Base-by-base conservation (phyloP, 2,113 vertebrate genomes). In the Smithornis capensis region DNA sequence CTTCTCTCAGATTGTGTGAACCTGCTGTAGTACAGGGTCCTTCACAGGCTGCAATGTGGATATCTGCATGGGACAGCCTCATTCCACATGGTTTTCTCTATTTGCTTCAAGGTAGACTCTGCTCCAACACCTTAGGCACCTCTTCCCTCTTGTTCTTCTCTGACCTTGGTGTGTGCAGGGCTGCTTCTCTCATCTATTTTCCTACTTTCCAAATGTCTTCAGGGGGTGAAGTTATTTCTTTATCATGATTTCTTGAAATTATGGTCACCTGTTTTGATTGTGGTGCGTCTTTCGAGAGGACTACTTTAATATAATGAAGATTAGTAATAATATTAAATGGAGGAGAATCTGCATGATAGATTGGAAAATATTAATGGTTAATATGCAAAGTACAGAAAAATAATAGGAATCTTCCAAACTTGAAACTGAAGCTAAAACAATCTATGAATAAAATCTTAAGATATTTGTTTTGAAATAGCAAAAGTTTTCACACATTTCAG, bases 51-150 rank as follows among this genome's bases (percentile, higher is more conserved):
- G 57, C n/a, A 33, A 4, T 4, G 22, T 45, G 23, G 14, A 15
- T 56, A 17, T 52, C 29, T 78, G 38, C 23, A 50, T 0, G 11
- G 12, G 7, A 31, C 42, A 89, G 19, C 14, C 14, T 86, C 19
- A 12, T 27, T 38, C 7, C 3, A 19, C 6, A 3, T 4, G 14
- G 15, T 33, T 53, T 83, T 52, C 24, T 62, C 11, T 40, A 42
- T 0, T 6, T 23, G 5, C 33, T 75, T 40, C 47, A 56, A 56
- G 9, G 38, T 4, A 52, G 7, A 35, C 37, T 47, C 22, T 69
- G 6, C 28, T 76, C 8, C 0, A 1, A 52, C 5, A 14, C 19
- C 28, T 73, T 35, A 19, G 37, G 6, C 18, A 44, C 11, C 31
- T 68, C 44, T 6, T 83, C 9, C 11, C 4, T 1, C 6, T 77